phyloP scores from a whole-genome alignment of 2,113 vertebrate species.

The Silurus asotus region DNA sequence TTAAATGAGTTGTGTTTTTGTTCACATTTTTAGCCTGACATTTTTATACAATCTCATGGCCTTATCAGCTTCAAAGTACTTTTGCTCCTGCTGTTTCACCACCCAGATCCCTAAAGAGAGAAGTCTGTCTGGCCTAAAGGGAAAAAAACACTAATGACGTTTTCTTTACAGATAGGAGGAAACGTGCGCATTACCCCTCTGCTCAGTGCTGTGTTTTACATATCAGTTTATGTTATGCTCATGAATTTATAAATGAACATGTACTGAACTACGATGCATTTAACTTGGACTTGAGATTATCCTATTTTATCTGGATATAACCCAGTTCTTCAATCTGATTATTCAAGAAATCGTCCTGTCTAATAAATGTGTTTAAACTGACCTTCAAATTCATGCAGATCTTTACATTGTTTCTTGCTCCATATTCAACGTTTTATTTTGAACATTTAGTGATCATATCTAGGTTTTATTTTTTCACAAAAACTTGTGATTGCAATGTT shows the following conservation, averaged over 20 bases:
- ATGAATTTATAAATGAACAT: not conserved
- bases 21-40: not conserved
- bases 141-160: slow-evolving; percentile 12
- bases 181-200: not conserved
- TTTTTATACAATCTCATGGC: not conserved
- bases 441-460: not conserved
- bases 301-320: not conserved
- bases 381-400: not conserved
- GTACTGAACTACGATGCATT: not conserved
- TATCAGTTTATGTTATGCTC: not conserved
- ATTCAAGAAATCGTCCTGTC: not conserved
- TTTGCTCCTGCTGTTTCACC: not conserved
- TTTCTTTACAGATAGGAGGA: not conserved
- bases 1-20: not conserved
- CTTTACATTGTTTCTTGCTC: not conserved
- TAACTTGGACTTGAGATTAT: not conserved
- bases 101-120: slow-evolving; percentile 6
- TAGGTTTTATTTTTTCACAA: not conserved
- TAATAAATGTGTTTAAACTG: not conserved
- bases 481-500: not conserved
- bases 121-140: not conserved
- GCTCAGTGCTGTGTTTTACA: not conserved
- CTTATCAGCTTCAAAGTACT: slow-evolving; percentile 21
- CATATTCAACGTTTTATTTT: not conserved
- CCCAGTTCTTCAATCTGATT: not conserved